Conservation (phyloP, 2,113 vertebrate species). For the Bufo gargarizans region DNA sequence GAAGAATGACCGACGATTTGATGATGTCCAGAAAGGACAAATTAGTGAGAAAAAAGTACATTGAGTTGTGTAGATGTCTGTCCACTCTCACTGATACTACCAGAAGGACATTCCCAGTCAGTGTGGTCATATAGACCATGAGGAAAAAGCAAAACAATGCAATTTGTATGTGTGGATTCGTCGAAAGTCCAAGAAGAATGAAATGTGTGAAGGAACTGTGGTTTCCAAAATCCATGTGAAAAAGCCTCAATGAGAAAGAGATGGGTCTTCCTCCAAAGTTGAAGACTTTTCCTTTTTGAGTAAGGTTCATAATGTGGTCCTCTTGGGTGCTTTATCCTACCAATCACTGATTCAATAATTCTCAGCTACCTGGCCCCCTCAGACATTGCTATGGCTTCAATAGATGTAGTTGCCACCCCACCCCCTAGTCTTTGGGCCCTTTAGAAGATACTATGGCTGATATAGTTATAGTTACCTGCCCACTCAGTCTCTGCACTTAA, state of each 20-base stretch:
- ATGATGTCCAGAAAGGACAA: conserved; percentile 26
- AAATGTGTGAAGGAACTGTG: conserved; percentile 36
- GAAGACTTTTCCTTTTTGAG: too few species aligned
- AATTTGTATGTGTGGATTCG: conserved; percentile 86
- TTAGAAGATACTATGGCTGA: too few species aligned
- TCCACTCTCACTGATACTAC: not conserved
- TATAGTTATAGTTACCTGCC: too few species aligned
- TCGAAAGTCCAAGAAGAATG: conserved; percentile 90
- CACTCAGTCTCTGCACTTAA: too few species aligned
- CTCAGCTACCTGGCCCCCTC: too few species aligned
- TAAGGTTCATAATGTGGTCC: too few species aligned
- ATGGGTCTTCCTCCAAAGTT: too few species aligned
- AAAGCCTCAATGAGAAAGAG: not conserved
- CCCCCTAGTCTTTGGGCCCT: too few species aligned
- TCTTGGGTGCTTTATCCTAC: too few species aligned
- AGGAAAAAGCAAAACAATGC: conserved; percentile 62
- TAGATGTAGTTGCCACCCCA: too few species aligned
- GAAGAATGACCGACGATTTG: not conserved
- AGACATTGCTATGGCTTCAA: too few species aligned
- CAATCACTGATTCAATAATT: too few species aligned
- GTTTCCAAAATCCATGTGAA: not conserved
- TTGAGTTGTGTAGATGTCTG: conserved; percentile 21
- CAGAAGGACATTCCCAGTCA: conserved; percentile 2
- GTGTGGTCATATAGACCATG: not conserved
- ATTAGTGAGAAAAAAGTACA: conserved; percentile 1